Base-by-base conservation (phyloP, 2,888 invertebrate genomes). In the Charanyca ferruginea region DNA sequence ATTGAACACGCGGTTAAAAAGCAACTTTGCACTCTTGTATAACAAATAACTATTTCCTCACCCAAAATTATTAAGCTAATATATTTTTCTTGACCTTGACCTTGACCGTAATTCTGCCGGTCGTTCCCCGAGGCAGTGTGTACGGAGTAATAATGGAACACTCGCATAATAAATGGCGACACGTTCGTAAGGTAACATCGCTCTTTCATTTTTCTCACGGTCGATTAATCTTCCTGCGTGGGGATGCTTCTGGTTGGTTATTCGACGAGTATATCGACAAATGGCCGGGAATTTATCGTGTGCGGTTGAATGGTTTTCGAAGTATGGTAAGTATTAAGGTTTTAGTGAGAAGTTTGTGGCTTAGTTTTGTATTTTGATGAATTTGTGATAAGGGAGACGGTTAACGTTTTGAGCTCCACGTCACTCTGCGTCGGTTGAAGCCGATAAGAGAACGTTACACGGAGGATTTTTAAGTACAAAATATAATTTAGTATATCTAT, bases 121-220 rank as follows among this genome's bases (percentile, higher is more conserved):
- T 42, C 20, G 22, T 73, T 18, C 55, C 28, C 0, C n/a, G 1
- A 13, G 60, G 0, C 81, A 45, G 83, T 89, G 69, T 83, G 81
- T 80, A 58, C 79, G 25, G 59, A 66, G 83, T 85, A 89, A 88
- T 90, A 92, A 91, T 89, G 89, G 89, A 87, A 87, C 84, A 80
- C 83, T 87, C 83, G 85, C 86, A 87, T 91, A 89, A 93, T 90
- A 92, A 89, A 93, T 90, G 91, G 87, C 84, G 89, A 86, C 90
- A 89, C 90, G 90, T 90, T 85, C 83, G 85, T 82, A 89, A 87
- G 91, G 91, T 91, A 91, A 87, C 89, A 86, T 84, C 84, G 87
- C 85, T 90, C 90, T 89, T 89, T 89, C 92, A 91, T 93, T 91
- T 93, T 92, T 91, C 90, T 83, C 88, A 86, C 88, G 86, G 85